These are phyloP conservation scores for Paralichthys olivaceus DNA, from an alignment of 2,113 vertebrate species.

Conservation along the genomic window DNA sequence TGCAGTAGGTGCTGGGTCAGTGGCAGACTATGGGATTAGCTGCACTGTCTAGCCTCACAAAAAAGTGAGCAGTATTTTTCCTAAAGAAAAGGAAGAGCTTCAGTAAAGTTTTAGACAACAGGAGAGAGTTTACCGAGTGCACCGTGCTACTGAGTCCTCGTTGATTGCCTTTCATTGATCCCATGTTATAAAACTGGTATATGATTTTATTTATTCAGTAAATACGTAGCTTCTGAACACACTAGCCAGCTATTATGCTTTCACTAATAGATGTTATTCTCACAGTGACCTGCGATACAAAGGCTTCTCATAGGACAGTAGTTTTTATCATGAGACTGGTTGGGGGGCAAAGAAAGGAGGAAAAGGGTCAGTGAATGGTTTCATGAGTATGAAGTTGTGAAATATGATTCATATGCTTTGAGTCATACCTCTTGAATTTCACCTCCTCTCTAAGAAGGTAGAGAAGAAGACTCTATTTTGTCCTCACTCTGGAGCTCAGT, in stretches of 20 bases:
- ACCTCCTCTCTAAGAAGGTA: conserved; percentile 12
- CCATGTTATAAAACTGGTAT: not conserved
- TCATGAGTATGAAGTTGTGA: conserved; percentile 1
- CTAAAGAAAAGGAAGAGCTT: conserved; percentile 6
- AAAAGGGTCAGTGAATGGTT: not conserved
- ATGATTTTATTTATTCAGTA: not conserved
- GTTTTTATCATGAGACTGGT: not conserved
- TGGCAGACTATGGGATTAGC: conserved; percentile 76
- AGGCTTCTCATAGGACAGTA: not conserved
- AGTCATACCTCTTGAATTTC: conserved; percentile 12
- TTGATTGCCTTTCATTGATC: not conserved
- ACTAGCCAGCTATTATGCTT: not conserved
- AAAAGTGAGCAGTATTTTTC: conserved; percentile 15
- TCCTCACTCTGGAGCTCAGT: conserved; percentile 20
- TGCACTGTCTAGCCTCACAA: conserved; percentile 43
- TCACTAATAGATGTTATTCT: not conserved
- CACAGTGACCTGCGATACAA: not conserved
- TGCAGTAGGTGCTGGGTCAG: conserved; percentile 71
- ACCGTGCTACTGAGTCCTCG: not conserved
- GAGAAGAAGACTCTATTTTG: conserved; percentile 11
- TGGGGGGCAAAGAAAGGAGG: too few species aligned
- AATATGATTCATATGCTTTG: conserved; percentile 7
- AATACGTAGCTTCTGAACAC: not conserved
- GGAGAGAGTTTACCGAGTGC: not conserved
- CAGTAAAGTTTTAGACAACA: conserved; percentile 8